A percentile compares a stretch with the other conserved stretches of the same genome.
Conservation (phyloP, 2,113 vertebrate genomes). For the Puntigrus tetrazona region DNA sequence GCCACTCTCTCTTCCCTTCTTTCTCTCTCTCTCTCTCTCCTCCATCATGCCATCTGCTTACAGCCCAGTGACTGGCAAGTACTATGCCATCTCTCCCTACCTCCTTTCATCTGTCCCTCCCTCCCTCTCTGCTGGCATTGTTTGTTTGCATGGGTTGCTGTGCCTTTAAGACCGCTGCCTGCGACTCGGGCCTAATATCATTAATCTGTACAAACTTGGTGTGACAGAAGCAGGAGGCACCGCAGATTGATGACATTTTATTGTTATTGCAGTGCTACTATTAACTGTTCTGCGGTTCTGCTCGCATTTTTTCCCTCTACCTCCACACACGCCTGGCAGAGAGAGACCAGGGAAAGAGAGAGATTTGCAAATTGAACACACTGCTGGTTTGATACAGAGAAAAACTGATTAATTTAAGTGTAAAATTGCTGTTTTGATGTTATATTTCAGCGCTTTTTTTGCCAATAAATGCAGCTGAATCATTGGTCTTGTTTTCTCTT, state of each 20-base stretch:
- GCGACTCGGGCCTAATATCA: slow-evolving; percentile 82
- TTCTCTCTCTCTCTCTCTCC: slow-evolving; percentile 40
- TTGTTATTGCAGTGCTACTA: slow-evolving; percentile 83
- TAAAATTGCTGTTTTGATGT: slow-evolving; percentile 78
- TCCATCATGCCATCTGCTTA: slow-evolving; percentile 63
- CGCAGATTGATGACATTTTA: slow-evolving; percentile 86
- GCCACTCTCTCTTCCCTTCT: slow-evolving; percentile 43
- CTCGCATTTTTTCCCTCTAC: slow-evolving; percentile 67
- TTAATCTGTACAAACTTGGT: slow-evolving; percentile 86
- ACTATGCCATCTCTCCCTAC: slow-evolving; percentile 51
- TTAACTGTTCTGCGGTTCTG: slow-evolving; percentile 80
- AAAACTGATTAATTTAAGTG: slow-evolving; percentile 78
- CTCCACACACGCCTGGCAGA: slow-evolving; percentile 60
- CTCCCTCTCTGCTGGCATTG: slow-evolving; percentile 53
- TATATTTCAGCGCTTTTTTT: slow-evolving; percentile 67
- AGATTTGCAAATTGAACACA: slow-evolving; percentile 77
- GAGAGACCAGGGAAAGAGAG: slow-evolving; percentile 56
- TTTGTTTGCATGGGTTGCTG: slow-evolving; percentile 68
- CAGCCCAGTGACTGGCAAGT: slow-evolving; percentile 56
- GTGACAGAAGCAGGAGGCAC: slow-evolving; percentile 84
- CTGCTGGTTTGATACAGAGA: slow-evolving; percentile 69
- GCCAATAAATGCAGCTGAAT: slow-evolving; percentile 60
- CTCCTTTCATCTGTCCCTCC: slow-evolving; percentile 40
- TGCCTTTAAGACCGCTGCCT: slow-evolving; percentile 81
- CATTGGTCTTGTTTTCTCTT: slow-evolving; percentile 53